phyloP scores from a whole-genome alignment of 2,797 vertebrate genomes.

The Betta splendens region DNA sequence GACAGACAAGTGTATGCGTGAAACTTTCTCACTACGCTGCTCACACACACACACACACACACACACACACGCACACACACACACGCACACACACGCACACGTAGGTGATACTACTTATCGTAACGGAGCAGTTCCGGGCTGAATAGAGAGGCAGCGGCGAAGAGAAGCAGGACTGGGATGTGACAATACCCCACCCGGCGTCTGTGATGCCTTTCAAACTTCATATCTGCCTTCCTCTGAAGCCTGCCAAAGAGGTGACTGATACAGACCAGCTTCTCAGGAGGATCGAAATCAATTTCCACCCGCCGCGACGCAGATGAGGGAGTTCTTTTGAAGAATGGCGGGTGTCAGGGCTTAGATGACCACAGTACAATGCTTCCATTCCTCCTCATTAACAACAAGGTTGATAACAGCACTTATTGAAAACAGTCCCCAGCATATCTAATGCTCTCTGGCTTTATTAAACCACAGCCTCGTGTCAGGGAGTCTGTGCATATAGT shows the following conservation, averaged over 20 bases:
- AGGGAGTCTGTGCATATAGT: too few relatives aligned
- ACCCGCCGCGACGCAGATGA: conserved; percentile 49
- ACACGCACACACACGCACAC: not conserved
- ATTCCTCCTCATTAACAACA: conserved; percentile 55
- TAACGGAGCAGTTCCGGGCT: conserved; percentile 44
- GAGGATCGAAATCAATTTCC: conserved; percentile 68
- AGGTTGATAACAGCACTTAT: conserved; percentile 51
- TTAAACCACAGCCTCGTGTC: conserved; percentile 21
- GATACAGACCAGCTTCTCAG: conserved; percentile 54
- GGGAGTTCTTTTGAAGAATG: conserved; percentile 50
- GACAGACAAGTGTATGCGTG: conserved; percentile 10
- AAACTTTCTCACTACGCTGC: conserved; percentile 9
- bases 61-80: conserved; percentile 1
- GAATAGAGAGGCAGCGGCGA: conserved; percentile 52
- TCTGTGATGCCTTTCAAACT: conserved; percentile 59
- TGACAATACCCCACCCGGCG: conserved; percentile 54
- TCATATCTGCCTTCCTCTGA: conserved; percentile 56
- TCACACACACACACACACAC: not conserved
- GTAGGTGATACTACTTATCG: conserved; percentile 54
- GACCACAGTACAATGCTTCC: conserved; percentile 38
- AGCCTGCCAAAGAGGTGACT: conserved; percentile 34
- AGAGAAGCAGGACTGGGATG: conserved; percentile 41
- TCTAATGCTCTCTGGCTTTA: conserved; percentile 43
- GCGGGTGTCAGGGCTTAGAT: conserved; percentile 33
- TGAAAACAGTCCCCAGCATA: conserved; percentile 46